Conservation (phyloP, 1,140 invertebrate species). For the Ctenoplectra terminalis region DNA sequence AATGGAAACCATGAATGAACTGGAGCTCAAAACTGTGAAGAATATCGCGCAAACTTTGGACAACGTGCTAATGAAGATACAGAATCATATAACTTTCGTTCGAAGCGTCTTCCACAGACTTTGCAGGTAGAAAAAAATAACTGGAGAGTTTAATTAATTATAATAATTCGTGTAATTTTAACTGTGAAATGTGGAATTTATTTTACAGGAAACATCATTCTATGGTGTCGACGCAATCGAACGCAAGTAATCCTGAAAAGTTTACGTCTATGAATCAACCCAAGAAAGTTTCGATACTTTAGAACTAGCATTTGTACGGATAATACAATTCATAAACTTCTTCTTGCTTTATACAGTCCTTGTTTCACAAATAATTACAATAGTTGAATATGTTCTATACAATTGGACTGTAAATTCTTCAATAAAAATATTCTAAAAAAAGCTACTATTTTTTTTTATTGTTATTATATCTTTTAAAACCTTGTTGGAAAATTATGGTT, state of each 20-base stretch:
- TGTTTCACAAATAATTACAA: neutral
- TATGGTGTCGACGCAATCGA: neutral
- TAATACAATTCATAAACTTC: neutral
- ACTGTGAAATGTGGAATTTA: neutral
- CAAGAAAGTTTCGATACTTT: slow-evolving; percentile 28
- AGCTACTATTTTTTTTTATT: neutral
- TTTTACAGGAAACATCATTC: slow-evolving; percentile 49
- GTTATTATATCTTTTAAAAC: no score
- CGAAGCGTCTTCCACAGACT: slow-evolving; percentile 54
- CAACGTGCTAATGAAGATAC: slow-evolving; percentile 35
- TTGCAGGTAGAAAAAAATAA: slow-evolving; percentile 53
- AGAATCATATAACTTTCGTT: slow-evolving; percentile 48
- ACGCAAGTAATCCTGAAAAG: neutral
- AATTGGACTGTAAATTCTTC: neutral
- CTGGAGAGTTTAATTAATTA: no score
- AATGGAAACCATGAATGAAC: neutral
- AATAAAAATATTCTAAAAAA: neutral
- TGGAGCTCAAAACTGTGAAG: neutral
- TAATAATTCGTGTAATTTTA: neutral
- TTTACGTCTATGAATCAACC: neutral
- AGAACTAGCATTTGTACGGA: neutral
- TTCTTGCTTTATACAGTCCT: neutral
- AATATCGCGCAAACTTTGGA: slow-evolving; percentile 16
- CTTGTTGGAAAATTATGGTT: neutral
- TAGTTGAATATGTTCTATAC: no score